A percentile compares a stretch with the other conserved stretches of the same genome.
phyloP scores from a whole-genome alignment of 2,797 vertebrate genomes.

The Melanotaenia boesemani region DNA sequence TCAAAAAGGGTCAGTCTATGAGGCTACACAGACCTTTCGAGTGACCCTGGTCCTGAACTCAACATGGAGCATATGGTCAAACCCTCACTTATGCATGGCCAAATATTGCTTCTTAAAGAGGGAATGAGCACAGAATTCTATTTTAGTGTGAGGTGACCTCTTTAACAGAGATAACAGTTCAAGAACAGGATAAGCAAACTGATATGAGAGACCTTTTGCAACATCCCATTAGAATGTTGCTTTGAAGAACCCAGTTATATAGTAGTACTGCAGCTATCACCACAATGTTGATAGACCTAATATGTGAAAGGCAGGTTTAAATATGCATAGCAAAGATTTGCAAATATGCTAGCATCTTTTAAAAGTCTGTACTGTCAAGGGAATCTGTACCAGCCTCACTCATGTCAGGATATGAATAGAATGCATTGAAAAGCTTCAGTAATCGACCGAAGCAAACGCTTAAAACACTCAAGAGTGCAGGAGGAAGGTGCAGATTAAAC shows the following conservation, averaged over 20 bases:
- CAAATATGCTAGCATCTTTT: constrained; percentile 53
- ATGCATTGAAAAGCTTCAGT: constrained; percentile 46
- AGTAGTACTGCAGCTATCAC: constrained; percentile 10
- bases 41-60: constrained; percentile 60
- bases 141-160: constrained; percentile 69
- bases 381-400: constrained; percentile 54
- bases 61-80: constrained; percentile 54
- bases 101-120: constrained; percentile 56
- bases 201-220: constrained; percentile 16
- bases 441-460: constrained; percentile 42
- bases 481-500: constrained; percentile 40
- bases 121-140: constrained; percentile 60
- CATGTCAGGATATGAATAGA: constrained; percentile 63
- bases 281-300: constrained; percentile 39
- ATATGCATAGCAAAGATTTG: constrained; percentile 53
- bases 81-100: constrained; percentile 65
- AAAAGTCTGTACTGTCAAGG: constrained; percentile 58
- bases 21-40: constrained; percentile 16
- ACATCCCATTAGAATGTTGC: constrained; percentile 24
- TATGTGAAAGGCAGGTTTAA: constrained; percentile 44
- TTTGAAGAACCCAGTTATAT: constrained; percentile 15
- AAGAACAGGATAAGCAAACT: constrained; percentile 16
- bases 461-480: constrained; percentile 40
- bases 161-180: constrained; percentile 52
- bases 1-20: constrained; percentile 23